Percentiles rank a stretch among this genome's conserved stretches.
phyloP scores from a whole-genome alignment of 2,797 vertebrate genomes.

The Hydrolagus colliei region DNA sequence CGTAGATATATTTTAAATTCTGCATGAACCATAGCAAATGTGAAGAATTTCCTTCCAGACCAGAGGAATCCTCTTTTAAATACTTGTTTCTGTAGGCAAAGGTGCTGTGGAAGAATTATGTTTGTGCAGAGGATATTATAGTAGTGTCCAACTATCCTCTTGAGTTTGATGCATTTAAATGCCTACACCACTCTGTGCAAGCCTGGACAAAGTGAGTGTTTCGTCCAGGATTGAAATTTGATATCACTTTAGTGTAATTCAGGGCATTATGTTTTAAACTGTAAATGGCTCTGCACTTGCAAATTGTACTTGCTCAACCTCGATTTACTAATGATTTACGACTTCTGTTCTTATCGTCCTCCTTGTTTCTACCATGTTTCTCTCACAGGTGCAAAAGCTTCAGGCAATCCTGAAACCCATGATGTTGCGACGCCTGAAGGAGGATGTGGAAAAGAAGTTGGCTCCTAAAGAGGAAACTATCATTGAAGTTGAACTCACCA shows the following conservation, averaged over 20 bases:
- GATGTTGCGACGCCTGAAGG: slow-evolving; percentile 93
- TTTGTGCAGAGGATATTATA: neutral
- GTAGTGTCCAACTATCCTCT: neutral
- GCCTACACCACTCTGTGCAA: neutral
- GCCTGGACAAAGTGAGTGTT: neutral
- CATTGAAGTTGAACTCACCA: slow-evolving; percentile 96
- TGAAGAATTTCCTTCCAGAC: neutral
- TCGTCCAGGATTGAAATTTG: neutral
- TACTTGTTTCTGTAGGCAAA: neutral
- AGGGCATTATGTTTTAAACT: neutral
- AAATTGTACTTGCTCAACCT: slow-evolving; percentile 33
- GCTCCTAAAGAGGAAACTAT: slow-evolving; percentile 97
- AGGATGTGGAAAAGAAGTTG: slow-evolving; percentile 96
- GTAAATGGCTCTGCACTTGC: neutral
- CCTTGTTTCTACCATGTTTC: slow-evolving; percentile 28
- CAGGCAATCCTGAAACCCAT: slow-evolving; percentile 95
- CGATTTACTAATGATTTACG: neutral
- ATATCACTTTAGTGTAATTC: neutral
- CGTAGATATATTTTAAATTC: neutral
- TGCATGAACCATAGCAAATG: neutral
- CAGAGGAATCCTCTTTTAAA: neutral
- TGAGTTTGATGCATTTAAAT: neutral
- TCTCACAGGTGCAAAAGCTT: slow-evolving; percentile 85
- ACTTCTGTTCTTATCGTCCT: neutral
- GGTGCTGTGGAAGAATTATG: neutral